Evolutionary conservation across 2,888 invertebrate species (phyloP), one percentile per base, ranked within the genome.

Genomic region (Hydriomena furcata): DNA sequence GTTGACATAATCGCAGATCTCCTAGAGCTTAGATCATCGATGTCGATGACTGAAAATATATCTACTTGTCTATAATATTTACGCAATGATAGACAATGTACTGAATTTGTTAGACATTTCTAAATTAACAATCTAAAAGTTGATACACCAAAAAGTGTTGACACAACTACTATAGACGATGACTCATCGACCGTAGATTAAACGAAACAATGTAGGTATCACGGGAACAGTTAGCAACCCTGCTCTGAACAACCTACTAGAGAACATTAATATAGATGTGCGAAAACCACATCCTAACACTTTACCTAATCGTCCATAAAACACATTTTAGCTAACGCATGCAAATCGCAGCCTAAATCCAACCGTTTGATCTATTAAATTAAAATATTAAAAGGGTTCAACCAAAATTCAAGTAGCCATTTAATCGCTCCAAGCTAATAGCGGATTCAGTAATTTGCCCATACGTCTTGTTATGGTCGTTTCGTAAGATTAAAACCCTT

Each of bases 391-490:
- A 83, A 79, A 69, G 65, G 73, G 73, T 72, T 65, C 70, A 60
- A 63, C 76, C 76, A 76, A 80, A 84, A 81, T 77, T 81, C 76
- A 75, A 80, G 77, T 65, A 68, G 71, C 80, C 76, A 84, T 87
- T 82, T 84, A 88, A 85, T 84, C 78, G 78, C 66, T 80, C 71
- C 74, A 75, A 68, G 69, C 82, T 83, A 74, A 84, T 86, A 86
- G 82, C 80, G 74, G 72, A 88, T 87, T 85, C 85, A 79, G 86
- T 86, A 85, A 89, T 90, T 90, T 84, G 78, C 73, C 82, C 84
- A 87, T 86, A 82, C 79, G 80, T 89, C 87, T 88, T 85, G 84
- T 87, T 88, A 88, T 85, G 84, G 87, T 82, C 84, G 82, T 84
- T 84, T 70, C 72, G 66, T 71, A 72, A 86, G 88, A 89, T 89